Percentiles rank a stretch among this genome's conserved stretches.
Evolutionary conservation across 2,888 invertebrate species (phyloP).

Genomic region (Campoplex capitator): DNA sequence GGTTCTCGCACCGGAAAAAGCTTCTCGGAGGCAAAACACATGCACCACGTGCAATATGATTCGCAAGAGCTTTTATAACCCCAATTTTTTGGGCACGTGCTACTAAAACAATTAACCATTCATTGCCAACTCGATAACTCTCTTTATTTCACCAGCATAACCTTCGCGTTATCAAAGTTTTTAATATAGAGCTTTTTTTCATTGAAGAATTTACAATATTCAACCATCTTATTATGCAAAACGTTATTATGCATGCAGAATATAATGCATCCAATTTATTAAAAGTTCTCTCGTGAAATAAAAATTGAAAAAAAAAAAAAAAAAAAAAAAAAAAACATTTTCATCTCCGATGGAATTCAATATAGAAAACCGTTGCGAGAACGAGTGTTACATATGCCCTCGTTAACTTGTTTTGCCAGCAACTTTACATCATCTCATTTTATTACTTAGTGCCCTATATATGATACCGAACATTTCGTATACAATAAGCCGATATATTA

Average conservation of each 20-base stretch:
- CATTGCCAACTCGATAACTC: neutral
- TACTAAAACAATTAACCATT: constrained; percentile 14
- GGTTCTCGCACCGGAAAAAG: constrained; percentile 44
- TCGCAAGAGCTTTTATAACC: constrained; percentile 24
- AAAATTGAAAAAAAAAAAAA: too few species aligned
- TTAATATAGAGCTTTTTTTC: neutral
- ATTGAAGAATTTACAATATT: neutral
- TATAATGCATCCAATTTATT: neutral
- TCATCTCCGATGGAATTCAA: neutral
- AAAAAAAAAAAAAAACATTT: neutral
- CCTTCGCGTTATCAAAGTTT: neutral
- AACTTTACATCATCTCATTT: constrained; percentile 7
- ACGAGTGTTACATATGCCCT: neutral
- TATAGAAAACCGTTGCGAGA: neutral
- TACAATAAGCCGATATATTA: constrained; percentile 33
- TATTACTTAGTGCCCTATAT: neutral
- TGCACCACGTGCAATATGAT: constrained; percentile 38
- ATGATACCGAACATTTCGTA: neutral
- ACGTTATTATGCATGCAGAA: too few species aligned
- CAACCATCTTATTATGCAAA: neutral
- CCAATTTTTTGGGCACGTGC: constrained; percentile 49
- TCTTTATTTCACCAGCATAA: neutral
- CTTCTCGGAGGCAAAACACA: constrained; percentile 36
- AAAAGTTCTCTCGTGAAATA: neutral
- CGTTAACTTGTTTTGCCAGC: neutral